Base-by-base conservation (phyloP, 2,113 vertebrate genomes). In the Gobius niger region DNA sequence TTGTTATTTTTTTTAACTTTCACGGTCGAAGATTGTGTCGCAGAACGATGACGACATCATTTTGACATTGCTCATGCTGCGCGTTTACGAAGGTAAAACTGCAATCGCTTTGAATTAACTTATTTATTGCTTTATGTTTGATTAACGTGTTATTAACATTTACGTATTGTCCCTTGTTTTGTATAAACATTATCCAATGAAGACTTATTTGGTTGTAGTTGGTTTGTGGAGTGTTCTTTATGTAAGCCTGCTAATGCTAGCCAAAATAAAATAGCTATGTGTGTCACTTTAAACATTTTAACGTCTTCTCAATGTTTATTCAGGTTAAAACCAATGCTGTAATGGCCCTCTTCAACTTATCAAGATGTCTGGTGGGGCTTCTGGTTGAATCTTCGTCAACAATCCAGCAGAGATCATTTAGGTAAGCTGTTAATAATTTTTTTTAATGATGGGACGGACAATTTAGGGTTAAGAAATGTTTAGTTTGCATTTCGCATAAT, bases 391-490 rank as follows among this genome's bases (percentile, higher is more conserved):
- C 83, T 4, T 72, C 77, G 11, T 70, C 67, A 24, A 2, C 68
- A 52, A 54, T 81, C 24, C 79, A 77, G 9, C 85, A 73, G 18
- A 90, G 84, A 52, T 42, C 82, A 6, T 93, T 94, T 67, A 91
- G 92, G 93, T 94, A 84, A 89, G 71, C 12, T 15, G 9, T 3
- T 56, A 54, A n/a, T 46, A 11, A 6, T 11, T 46, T 7, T 46
- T 9, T 46, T 11, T 6, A 46, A 9, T 46, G 24, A 34, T 34
- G 24, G 24, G 24, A 34, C 3, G 24, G 24, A 34, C 24, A 34
- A 4, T 34, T 34, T 34, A 34, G 5, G 5, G 24, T 34, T 34
- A 34, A 34, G 3, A 34, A 3, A 34, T 34, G 24, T 34, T 34
- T 34, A 34, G 24, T 34, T 34, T 34, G 24, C 24, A 34, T 34